Conservation (phyloP, 2,113 vertebrate genomes). For the Elgaria multicarinata region DNA sequence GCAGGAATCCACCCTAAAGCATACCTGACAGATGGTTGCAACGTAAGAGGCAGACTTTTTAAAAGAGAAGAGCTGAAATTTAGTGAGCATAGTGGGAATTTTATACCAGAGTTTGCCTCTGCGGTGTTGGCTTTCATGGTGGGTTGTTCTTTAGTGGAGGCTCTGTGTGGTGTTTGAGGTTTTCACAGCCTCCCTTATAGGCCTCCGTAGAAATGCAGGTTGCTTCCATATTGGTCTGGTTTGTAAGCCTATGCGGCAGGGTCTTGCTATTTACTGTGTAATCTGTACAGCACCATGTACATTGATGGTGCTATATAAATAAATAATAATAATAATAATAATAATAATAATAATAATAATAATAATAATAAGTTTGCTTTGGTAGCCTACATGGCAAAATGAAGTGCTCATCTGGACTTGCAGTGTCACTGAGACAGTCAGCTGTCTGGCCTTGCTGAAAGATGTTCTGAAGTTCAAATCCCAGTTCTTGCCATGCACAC, state of each 20-base stretch:
- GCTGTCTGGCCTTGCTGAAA: constrained; percentile 37
- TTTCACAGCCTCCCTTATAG: constrained; percentile 28
- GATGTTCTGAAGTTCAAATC: constrained; percentile 37
- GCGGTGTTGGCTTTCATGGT: not conserved
- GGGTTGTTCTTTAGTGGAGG: constrained; percentile 18
- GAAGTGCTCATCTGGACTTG: constrained; percentile 16
- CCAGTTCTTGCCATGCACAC: not conserved
- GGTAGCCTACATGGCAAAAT: constrained; percentile 30
- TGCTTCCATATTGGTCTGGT: constrained; percentile 35
- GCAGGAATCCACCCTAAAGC: too few species aligned
- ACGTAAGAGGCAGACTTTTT: fast-evolving
- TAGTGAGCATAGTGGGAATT: constrained; percentile 4
- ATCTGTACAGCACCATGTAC: too few species aligned
- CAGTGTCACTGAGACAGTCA: not conserved
- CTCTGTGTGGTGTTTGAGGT: not conserved
- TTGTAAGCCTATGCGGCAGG: too few species aligned
- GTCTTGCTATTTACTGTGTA: too few species aligned
- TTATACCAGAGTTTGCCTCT: not conserved
- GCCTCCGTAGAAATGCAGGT: not conserved
- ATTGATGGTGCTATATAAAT: too few species aligned
- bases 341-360: too few species aligned
- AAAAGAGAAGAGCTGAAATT: not conserved
- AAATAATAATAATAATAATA: too few species aligned
- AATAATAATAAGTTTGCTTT: too few species aligned
- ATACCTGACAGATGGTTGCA: not conserved